These are phyloP conservation scores for Palythoa heliodiscus DNA, from an alignment of 92 coral and sea anemone species.

Conservation along the genomic window DNA sequence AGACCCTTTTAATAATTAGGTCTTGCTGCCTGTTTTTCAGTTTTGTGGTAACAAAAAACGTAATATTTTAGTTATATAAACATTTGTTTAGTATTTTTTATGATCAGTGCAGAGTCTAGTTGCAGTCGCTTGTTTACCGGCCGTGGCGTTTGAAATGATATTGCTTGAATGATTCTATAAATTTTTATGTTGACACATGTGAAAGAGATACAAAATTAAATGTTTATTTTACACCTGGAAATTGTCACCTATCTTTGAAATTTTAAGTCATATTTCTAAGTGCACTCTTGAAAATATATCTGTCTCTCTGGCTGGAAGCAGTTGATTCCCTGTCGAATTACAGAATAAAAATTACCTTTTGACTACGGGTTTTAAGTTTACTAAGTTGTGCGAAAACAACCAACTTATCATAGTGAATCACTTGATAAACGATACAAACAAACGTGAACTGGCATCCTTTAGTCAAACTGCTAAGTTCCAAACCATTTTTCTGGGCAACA, in stretches of 20 bases:
- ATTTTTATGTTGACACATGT: slow-evolving; percentile 14
- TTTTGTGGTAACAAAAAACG: background rate
- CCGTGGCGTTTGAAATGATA: background rate
- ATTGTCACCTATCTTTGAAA: slow-evolving; percentile 20
- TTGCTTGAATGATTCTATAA: background rate
- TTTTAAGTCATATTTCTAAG: slow-evolving; percentile 15
- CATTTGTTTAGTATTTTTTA: background rate
- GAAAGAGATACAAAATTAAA: slow-evolving; percentile 15
- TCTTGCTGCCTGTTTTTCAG: slow-evolving; percentile 18
- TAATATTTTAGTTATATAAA: background rate
- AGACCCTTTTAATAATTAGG: background rate
- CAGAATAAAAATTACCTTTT: background rate
- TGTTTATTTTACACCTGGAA: slow-evolving; percentile 4
- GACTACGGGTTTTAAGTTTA: background rate
- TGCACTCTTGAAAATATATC: slow-evolving; percentile 5
- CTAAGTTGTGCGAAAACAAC: background rate
- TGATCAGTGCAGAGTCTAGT: background rate
- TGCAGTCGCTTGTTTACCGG: background rate
- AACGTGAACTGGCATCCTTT: background rate
- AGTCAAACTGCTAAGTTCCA: background rate
- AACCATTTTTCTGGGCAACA: too few relatives aligned
- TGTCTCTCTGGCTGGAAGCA: background rate
- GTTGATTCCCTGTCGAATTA: background rate
- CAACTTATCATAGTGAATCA: background rate
- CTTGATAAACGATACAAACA: background rate